These are phyloP conservation scores for Chrysotoxum bicinctum DNA, from an alignment of 2,888 invertebrate genomes.

Conservation along the genomic window DNA sequence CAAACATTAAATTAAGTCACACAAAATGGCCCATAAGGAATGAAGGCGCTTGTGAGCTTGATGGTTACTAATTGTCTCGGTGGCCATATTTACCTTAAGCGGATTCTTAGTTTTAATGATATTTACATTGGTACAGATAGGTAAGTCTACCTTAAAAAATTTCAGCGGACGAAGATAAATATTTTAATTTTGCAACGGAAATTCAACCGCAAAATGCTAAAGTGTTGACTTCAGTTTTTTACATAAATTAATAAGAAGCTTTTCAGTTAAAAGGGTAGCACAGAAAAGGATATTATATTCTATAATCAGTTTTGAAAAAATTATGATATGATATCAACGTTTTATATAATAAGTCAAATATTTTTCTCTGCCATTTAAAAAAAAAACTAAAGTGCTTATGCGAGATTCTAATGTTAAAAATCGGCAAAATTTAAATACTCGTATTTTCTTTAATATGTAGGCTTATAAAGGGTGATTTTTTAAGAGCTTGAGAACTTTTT, in stretches of 20 bases:
- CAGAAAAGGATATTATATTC: no score
- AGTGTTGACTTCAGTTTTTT: background rate
- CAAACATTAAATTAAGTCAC: slow-evolving; percentile 13
- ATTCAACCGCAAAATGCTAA: background rate
- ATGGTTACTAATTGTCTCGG: slow-evolving; percentile 1
- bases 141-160: background rate
- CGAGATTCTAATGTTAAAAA: no score
- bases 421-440: no score
- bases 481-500: no score
- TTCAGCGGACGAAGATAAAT: background rate
- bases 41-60: background rate
- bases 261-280: no score
- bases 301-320: no score
- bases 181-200: background rate
- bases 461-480: no score
- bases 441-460: no score
- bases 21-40: background rate
- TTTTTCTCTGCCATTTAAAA: no score
- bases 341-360: no score
- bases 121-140: background rate
- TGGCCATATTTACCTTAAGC: background rate
- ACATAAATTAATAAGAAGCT: background rate
- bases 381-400: no score
- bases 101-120: background rate
- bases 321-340: no score